Evolutionary conservation across 2,113 vertebrate species (phyloP), one percentile per base, ranked within the genome.

Genomic region (Genyomyrus donnyi): DNA sequence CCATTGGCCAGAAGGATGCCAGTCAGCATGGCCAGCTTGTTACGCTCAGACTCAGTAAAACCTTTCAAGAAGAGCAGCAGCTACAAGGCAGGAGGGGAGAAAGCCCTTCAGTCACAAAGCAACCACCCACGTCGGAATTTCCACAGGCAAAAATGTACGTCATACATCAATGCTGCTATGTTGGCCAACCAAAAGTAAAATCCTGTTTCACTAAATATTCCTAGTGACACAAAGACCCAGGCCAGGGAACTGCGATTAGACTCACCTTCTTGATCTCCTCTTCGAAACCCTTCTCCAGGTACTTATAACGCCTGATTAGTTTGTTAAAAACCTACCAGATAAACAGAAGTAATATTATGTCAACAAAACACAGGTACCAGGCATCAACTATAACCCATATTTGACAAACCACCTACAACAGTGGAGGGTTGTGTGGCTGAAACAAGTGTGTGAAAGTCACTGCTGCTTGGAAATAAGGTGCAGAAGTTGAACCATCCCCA

Each of bases 281-380:
- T 95, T 99, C 98, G 95, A 99, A 99, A 91, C 98, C 98, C 95
- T 99, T 99, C 96, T 99, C 98, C 97, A 99, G 96, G 96, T 99
- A 99, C 94, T 99, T 99, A 96, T 99, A 99, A 95, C 98, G 98
- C 96, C 98, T 97, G 96, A 99, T 99, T 94, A 99, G 96, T 95
- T 99, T 99, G 97, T 99, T 99, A 97, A 99, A 99, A 97, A 99
- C 98, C 98, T 99, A 45, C 49, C 88, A 86, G 88, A 70, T 93
- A 0, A 56, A 21, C 56, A 48, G 21, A 35, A 39, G 6, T 10
- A 24, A 56, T 31, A 3, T 24, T 5, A 62, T 35, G 24, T 35
- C n/a, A 31, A 21, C 31, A 53, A 17, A n/a, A 58, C 4, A 42
- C 21, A 11, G 56, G n/a, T n/a, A 85, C 24, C 7, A 0, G 15